Percentiles rank a stretch among this genome's conserved stretches.
Evolutionary conservation across 2,113 vertebrate genomes (phyloP).

Genomic region (Boleophthalmus pectinirostris): DNA sequence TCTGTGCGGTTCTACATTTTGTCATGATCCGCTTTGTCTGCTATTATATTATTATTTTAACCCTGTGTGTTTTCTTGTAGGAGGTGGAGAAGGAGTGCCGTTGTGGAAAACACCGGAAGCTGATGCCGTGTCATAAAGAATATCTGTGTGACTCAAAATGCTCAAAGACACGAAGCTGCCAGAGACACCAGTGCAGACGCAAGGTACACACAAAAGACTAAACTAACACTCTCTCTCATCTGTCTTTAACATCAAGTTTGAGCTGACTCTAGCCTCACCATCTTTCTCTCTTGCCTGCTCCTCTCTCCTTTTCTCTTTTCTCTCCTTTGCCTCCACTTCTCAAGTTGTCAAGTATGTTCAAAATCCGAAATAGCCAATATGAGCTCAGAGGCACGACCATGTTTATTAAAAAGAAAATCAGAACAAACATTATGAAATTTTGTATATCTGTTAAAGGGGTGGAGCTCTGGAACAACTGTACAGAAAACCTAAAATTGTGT

Average conservation of each 20-base stretch:
- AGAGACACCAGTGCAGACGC: slow-evolving; percentile 92
- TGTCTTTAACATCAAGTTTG: too few species aligned
- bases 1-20: neutral
- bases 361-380: too few species aligned
- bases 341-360: too few species aligned
- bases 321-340: neutral
- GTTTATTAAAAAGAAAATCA: too few species aligned
- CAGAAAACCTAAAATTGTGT: too few species aligned
- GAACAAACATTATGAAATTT: too few species aligned
- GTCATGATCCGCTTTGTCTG: neutral
- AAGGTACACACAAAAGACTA: slow-evolving; percentile 76
- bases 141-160: slow-evolving; percentile 96
- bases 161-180: slow-evolving; percentile 84
- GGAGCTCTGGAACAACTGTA: too few species aligned
- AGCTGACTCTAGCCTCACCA: neutral
- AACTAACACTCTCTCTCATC: neutral
- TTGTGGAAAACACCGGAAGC: slow-evolving; percentile 88
- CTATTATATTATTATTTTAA: neutral
- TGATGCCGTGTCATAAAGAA: slow-evolving; percentile 90
- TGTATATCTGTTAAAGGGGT: too few species aligned
- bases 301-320: neutral
- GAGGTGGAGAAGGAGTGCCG: slow-evolving; percentile 95
- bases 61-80: slow-evolving; percentile 60
- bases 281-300: neutral
- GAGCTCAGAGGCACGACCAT: too few species aligned